A percentile compares a stretch with the other conserved stretches of the same genome.
Conservation (phyloP, 2,797 vertebrate genomes). For the Lutjanus campechanus region DNA sequence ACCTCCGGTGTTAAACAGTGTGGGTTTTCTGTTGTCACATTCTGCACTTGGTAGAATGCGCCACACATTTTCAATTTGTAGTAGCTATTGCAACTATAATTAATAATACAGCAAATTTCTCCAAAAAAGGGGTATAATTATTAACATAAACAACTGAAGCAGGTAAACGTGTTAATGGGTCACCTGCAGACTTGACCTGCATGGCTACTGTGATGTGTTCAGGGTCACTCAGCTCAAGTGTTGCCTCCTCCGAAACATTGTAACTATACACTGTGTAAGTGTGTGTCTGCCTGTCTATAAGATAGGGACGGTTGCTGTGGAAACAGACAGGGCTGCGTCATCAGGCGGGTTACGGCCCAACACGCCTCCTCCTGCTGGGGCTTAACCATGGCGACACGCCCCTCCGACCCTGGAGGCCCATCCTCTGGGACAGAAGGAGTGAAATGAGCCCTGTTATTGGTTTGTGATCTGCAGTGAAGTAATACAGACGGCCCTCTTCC, state of each 20-base stretch:
- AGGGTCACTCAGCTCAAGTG: constrained; percentile 41
- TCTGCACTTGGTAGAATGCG: no score
- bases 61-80: no score
- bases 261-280: constrained; percentile 16
- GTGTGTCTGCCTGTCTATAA: constrained; percentile 4
- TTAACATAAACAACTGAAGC: not conserved
- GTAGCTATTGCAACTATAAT: no score
- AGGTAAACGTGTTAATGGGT: constrained; percentile 30
- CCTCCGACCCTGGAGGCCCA: constrained; percentile 49
- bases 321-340: constrained; percentile 34
- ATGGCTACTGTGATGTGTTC: not conserved
- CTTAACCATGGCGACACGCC: constrained; percentile 39
- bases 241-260: not conserved
- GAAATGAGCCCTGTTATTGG: constrained; percentile 66
- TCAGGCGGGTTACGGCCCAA: constrained; percentile 37
- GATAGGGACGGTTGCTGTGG: constrained; percentile 32
- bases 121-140: not conserved
- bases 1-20: no score
- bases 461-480: constrained; percentile 55
- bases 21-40: no score
- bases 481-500: constrained; percentile 24
- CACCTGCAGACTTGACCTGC: constrained; percentile 16
- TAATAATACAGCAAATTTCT: no score
- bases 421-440: constrained; percentile 54
- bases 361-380: constrained; percentile 53